phyloP scores from a whole-genome alignment of 2,113 vertebrate species.

The Amphiprion ocellaris region DNA sequence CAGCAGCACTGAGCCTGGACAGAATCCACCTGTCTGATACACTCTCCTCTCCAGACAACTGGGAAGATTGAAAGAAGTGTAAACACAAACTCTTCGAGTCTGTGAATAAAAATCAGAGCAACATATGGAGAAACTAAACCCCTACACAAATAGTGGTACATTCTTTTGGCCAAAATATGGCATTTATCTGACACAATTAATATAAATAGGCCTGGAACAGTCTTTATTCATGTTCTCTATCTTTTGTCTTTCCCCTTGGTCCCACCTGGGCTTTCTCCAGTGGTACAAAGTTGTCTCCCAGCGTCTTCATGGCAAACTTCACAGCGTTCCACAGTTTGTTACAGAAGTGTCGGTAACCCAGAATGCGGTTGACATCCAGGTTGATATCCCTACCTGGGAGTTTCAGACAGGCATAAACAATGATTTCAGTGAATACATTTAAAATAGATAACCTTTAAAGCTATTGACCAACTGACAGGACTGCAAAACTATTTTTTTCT shows the following conservation, averaged over 20 bases:
- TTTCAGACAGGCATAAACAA: conserved; percentile 15
- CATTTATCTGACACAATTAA: background rate
- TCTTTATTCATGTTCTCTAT: background rate
- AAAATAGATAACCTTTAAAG: background rate
- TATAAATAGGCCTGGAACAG: background rate
- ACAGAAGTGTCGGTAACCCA: conserved; percentile 95
- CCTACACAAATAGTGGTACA: background rate
- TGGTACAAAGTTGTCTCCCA: conserved; percentile 88
- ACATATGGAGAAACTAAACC: conserved; percentile 3
- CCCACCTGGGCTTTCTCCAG: conserved; percentile 84
- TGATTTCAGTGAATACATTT: background rate
- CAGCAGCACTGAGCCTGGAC: conserved; percentile 88
- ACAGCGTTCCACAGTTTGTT: conserved; percentile 97
- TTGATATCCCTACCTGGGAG: conserved; percentile 92
- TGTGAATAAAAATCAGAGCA: conserved; percentile 22
- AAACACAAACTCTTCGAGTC: conserved; percentile 10
- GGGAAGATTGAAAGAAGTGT: background rate
- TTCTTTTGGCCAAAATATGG: no score
- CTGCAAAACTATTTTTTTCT: background rate
- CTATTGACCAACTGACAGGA: background rate
- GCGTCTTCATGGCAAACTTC: conserved; percentile 90
- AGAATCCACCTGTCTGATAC: conserved; percentile 90
- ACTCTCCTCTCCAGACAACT: conserved; percentile 86
- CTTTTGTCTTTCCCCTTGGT: conserved; percentile 3
- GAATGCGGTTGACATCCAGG: conserved; percentile 93